Conservation (phyloP, 2,888 invertebrate genomes). For the Allolobophora icterica region DNA sequence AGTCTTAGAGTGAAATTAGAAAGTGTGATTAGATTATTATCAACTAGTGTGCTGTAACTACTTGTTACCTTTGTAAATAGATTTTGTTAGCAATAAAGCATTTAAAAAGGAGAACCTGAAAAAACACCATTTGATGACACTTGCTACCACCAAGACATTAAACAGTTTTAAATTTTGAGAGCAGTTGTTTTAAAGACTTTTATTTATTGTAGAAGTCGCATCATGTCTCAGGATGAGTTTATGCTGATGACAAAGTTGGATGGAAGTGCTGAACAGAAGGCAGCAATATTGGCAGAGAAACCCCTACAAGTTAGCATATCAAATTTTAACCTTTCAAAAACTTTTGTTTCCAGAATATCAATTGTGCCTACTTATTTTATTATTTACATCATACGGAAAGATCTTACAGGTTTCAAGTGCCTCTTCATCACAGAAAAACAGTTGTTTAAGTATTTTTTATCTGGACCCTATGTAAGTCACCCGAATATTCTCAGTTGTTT, state of each 20-base stretch:
- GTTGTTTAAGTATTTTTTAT: too few relatives aligned
- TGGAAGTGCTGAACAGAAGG: slow-evolving; percentile 72
- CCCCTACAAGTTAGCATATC: slow-evolving; percentile 61
- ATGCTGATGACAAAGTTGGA: slow-evolving; percentile 91
- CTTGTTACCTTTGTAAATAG: not conserved
- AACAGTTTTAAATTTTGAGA: not conserved
- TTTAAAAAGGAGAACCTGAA: not conserved
- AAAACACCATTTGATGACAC: not conserved
- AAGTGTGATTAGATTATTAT: not conserved
- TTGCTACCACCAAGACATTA: not conserved
- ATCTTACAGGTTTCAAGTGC: too few relatives aligned
- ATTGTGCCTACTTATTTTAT: not conserved
- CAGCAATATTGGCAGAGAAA: slow-evolving; percentile 75
- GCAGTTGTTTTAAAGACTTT: not conserved
- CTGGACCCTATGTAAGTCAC: too few relatives aligned
- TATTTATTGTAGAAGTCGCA: slow-evolving; percentile 79
- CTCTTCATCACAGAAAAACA: too few relatives aligned
- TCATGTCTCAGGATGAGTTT: slow-evolving; percentile 96
- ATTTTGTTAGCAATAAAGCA: not conserved
- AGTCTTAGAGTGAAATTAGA: not conserved
- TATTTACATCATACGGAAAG: too few relatives aligned
- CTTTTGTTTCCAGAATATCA: not conserved
- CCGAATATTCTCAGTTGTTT: not conserved
- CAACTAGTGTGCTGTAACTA: not conserved
- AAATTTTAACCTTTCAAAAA: not conserved